phyloP scores from a whole-genome alignment of 1,140 invertebrate genomes.

The Diorhabda elongata region DNA sequence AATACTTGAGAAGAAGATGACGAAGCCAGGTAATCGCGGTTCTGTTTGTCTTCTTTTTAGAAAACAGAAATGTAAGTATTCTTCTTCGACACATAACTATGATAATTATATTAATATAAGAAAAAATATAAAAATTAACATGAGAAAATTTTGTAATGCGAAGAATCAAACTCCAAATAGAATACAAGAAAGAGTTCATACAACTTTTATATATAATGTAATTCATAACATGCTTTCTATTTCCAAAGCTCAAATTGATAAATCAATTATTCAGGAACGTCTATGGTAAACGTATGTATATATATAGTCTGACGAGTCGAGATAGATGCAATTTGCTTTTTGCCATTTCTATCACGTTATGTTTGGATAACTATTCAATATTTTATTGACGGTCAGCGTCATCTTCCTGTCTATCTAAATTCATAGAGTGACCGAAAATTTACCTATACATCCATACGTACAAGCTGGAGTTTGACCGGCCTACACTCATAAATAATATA shows the following conservation, averaged over 20 bases:
- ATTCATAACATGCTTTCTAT: no score
- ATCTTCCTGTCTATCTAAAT: constrained; percentile 21
- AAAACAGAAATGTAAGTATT: no score
- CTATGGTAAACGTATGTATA: background rate
- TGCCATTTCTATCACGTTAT: constrained; percentile 18
- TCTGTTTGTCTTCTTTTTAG: no score
- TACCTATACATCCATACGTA: constrained; percentile 6
- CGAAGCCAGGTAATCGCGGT: no score
- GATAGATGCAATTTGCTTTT: constrained; percentile 14
- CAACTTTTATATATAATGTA: no score
- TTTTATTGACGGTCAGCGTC: constrained; percentile 19
- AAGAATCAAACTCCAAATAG: no score
- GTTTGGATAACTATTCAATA: constrained; percentile 17
- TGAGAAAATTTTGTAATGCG: no score
- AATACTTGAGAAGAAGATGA: no score
- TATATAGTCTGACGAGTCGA: background rate
- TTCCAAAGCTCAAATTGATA: constrained; percentile 2
- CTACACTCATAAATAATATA: background rate
- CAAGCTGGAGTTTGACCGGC: background rate
- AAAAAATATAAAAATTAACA: no score
- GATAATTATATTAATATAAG: no score
- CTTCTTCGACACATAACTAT: no score
- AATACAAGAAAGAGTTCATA: no score
- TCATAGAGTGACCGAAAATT: constrained; percentile 20
- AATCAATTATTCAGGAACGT: background rate